Conservation (phyloP, 2,113 vertebrate genomes). For the Ctenodactylus gundi region DNA sequence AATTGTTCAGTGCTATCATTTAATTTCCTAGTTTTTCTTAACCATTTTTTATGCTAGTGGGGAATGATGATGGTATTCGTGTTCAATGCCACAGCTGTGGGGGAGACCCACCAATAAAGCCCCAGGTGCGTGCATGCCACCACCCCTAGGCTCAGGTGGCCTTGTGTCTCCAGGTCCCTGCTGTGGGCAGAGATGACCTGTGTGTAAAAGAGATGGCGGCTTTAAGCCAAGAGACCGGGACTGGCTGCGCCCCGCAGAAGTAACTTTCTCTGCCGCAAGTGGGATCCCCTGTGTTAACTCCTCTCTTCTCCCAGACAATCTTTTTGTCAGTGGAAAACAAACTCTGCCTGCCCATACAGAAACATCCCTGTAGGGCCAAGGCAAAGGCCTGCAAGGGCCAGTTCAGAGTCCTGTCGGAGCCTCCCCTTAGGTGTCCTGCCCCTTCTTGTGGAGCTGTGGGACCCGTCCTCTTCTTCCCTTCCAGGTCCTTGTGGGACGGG, state of each 20-base stretch:
- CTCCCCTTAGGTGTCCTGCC: fast-evolving
- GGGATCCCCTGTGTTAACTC: neutral
- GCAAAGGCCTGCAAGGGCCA: neutral
- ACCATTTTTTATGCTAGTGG: neutral
- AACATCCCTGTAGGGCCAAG: neutral
- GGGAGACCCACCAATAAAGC: neutral
- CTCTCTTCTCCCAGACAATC: neutral
- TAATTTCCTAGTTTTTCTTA: neutral
- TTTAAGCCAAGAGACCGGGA: slow-evolving; percentile 56
- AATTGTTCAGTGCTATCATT: fast-evolving
- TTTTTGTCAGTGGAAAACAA: slow-evolving; percentile 35
- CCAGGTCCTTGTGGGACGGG: neutral
- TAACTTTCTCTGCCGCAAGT: neutral
- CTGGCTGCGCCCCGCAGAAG: neutral
- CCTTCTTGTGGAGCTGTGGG: neutral
- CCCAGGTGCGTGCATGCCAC: neutral
- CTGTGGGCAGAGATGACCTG: neutral
- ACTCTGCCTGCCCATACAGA: neutral
- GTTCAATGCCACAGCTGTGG: neutral
- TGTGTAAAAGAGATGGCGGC: no score
- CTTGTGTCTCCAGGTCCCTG: neutral
- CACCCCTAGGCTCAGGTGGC: neutral
- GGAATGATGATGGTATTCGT: neutral
- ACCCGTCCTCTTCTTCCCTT: no score
- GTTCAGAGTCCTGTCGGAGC: no score